Percentiles rank a stretch among this genome's conserved stretches.
Evolutionary conservation across 2,888 invertebrate genomes (phyloP).

Genomic region (Portevinia maculata): DNA sequence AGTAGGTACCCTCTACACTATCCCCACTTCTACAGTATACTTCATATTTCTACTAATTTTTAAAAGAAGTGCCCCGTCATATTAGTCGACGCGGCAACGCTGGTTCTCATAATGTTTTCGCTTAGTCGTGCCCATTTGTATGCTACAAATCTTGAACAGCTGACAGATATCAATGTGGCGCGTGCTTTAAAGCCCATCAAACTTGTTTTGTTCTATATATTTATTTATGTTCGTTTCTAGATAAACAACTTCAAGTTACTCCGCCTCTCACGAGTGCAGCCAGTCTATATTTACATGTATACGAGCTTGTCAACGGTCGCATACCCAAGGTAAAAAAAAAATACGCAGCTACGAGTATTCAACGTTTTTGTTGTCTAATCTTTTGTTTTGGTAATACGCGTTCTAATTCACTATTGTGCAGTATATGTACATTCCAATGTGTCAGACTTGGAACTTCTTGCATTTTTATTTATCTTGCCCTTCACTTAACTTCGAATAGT

Average conservation of each 20-base stretch:
- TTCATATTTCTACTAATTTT: too few species aligned
- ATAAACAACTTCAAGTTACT: slow-evolving; percentile 41
- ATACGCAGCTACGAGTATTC: background rate
- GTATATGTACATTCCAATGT: slow-evolving; percentile 21
- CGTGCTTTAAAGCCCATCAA: slow-evolving; percentile 30
- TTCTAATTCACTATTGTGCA: slow-evolving; percentile 10
- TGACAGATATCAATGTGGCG: slow-evolving; percentile 25
- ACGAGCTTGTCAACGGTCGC: background rate
- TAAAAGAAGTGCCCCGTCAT: too few species aligned
- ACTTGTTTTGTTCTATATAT: slow-evolving; percentile 49
- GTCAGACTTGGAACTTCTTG: slow-evolving; percentile 4
- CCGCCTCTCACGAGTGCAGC: slow-evolving; percentile 14
- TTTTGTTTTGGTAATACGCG: slow-evolving; percentile 40
- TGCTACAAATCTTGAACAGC: slow-evolving; percentile 48
- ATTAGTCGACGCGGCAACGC: too few species aligned
- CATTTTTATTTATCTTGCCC: background rate
- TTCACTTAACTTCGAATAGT: background rate
- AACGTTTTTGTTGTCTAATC: slow-evolving; percentile 9
- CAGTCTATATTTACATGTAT: slow-evolving; percentile 11
- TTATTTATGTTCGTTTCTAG: slow-evolving; percentile 32
- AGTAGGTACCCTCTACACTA: too few species aligned
- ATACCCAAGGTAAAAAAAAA: slow-evolving; percentile 26
- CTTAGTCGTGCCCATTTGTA: background rate
- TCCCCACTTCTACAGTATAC: too few species aligned
- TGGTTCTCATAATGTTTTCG: too few species aligned